Evolutionary conservation across 2,113 vertebrate genomes (phyloP).

Genomic region (Tenrec ecaudatus): DNA sequence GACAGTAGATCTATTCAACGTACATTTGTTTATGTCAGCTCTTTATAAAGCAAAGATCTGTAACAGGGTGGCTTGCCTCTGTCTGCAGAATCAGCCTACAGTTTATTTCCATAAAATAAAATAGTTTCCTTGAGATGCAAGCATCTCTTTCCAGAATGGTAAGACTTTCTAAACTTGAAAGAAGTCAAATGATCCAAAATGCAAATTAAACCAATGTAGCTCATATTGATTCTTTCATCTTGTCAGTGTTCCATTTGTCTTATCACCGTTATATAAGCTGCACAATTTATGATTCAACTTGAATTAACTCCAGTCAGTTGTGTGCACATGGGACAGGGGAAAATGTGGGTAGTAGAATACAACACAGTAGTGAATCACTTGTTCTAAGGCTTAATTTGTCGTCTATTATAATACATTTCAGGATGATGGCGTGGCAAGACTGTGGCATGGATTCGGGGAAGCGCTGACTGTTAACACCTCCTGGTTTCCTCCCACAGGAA

Average conservation of each 20-base stretch:
- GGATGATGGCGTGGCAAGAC: background rate
- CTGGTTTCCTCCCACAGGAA: background rate
- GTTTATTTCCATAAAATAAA: conserved; percentile 7
- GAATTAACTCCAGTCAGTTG: background rate
- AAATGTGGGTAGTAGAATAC: background rate
- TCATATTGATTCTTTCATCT: conserved; percentile 20
- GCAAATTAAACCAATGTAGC: background rate
- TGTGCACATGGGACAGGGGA: background rate
- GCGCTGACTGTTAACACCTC: background rate
- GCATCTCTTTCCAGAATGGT: background rate
- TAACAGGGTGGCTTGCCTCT: background rate
- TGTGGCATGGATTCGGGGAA: background rate
- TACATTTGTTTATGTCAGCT: background rate
- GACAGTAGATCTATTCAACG: background rate
- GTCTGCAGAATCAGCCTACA: background rate
- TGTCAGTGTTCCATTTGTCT: background rate
- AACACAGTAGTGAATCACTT: background rate
- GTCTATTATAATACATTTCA: background rate
- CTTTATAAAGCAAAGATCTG: background rate
- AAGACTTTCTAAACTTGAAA: conserved; percentile 5
- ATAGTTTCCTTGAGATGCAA: background rate
- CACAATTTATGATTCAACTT: background rate
- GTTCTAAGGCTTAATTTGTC: background rate
- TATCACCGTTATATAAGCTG: background rate
- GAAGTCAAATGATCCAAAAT: conserved; percentile 29